phyloP scores from a whole-genome alignment of 1,140 invertebrate genomes.

The Ylistrum balloti region DNA sequence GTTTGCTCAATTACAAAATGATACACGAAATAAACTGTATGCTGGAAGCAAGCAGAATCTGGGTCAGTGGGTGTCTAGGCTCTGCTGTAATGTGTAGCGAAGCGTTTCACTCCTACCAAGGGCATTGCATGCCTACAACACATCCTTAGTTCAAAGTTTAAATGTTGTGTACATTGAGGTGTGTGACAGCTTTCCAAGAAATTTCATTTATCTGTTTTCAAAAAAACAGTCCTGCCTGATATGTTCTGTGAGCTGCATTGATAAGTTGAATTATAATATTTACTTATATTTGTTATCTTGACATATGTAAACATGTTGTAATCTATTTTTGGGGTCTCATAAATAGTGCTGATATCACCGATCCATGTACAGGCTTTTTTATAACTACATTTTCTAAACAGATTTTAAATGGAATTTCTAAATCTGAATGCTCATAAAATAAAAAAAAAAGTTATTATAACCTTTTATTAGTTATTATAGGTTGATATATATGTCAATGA shows the following conservation, averaged over 20 bases:
- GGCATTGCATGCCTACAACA: background rate
- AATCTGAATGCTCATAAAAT: too few species aligned
- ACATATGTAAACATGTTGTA: background rate
- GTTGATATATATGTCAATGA: too few species aligned
- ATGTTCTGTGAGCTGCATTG: background rate
- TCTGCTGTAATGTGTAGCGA: background rate
- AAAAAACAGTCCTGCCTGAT: background rate
- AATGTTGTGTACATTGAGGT: background rate
- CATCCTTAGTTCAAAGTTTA: background rate
- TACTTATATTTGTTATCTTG: background rate
- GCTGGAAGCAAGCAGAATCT: background rate
- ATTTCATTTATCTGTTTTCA: background rate
- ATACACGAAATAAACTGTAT: background rate
- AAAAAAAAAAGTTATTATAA: too few species aligned
- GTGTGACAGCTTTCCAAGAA: background rate
- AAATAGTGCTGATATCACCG: background rate
- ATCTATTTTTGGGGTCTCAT: background rate
- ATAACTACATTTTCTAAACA: background rate
- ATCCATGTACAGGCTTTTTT: background rate
- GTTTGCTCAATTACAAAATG: background rate
- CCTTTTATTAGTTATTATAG: too few species aligned
- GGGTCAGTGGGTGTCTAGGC: conserved; percentile 29
- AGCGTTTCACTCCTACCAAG: conserved; percentile 1
- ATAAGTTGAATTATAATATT: background rate
- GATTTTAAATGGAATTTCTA: too few species aligned